Percentiles rank a stretch among this genome's conserved stretches.
These are phyloP conservation scores for Riptortus pedestris DNA, from an alignment of 1,140 invertebrate species.

Conservation along the genomic window DNA sequence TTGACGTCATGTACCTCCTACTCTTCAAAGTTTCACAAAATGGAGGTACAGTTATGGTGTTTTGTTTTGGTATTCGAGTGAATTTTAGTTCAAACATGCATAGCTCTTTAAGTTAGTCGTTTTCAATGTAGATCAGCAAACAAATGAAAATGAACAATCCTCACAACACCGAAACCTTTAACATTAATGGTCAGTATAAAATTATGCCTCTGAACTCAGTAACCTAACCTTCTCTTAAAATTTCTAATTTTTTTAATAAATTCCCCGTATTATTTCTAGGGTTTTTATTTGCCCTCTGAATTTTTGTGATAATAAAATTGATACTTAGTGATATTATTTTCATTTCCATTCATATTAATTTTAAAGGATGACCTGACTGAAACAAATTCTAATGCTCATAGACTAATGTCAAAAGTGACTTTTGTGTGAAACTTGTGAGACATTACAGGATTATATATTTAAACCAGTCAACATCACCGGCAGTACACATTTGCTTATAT, in stretches of 20 bases:
- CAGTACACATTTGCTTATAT: no score
- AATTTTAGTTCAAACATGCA: constrained; percentile 6
- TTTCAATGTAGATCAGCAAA: not conserved
- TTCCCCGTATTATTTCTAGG: not conserved
- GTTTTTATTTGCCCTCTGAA: no score
- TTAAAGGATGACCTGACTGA: no score
- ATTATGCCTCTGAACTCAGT: not conserved
- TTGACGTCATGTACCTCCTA: constrained; percentile 11
- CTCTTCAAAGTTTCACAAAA: constrained; percentile 20
- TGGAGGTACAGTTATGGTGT: constrained; percentile 12
- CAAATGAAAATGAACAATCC: constrained; percentile 31
- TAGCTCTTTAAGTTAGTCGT: not conserved
- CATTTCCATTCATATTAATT: no score
- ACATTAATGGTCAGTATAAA: constrained; percentile 32
- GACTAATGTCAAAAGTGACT: no score
- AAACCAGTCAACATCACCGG: no score
- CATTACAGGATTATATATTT: no score
- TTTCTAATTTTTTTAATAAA: constrained; percentile 3
- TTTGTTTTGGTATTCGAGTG: constrained; percentile 14
- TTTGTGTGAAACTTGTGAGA: no score
- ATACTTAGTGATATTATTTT: no score
- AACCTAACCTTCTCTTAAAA: constrained; percentile 19
- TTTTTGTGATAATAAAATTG: no score
- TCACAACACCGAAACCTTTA: constrained; percentile 31
- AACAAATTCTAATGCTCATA: no score